These are phyloP conservation scores for Ceyx cyanopectus DNA, from an alignment of 2,113 vertebrate species.

Conservation along the genomic window DNA sequence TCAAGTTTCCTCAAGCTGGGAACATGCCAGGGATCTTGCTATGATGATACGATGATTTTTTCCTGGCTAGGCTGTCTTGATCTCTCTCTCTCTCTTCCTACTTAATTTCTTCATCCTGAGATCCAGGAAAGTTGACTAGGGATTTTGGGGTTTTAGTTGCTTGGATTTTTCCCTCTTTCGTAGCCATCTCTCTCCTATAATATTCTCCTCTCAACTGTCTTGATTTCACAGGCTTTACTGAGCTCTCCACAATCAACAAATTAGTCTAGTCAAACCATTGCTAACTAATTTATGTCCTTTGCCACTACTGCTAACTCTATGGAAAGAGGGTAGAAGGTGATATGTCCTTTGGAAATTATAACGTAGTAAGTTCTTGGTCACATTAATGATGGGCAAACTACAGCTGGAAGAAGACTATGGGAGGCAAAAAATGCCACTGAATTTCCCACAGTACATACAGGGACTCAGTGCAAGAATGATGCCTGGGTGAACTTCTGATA, in stretches of 20 bases:
- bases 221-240: neutral
- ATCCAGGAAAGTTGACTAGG: neutral
- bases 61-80: neutral
- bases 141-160: neutral
- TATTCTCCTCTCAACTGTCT: neutral
- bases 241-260: neutral
- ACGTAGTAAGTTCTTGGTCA: accelerated
- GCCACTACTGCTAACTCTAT: neutral
- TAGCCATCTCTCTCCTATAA: neutral
- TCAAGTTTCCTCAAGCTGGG: neutral
- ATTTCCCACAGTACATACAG: neutral
- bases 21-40: neutral
- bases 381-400: neutral
- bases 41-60: neutral
- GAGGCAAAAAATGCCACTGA: neutral
- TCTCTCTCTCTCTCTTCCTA: neutral
- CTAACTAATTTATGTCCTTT: neutral
- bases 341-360: neutral
- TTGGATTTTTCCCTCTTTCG: accelerated
- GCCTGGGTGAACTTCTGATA: neutral
- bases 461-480: neutral
- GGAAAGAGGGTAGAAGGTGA: neutral
- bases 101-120: neutral
- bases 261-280: neutral
- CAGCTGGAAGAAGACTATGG: neutral